A percentile compares a stretch with the other conserved stretches of the same genome.
Conservation (phyloP, 2,888 invertebrate genomes). For the Gastracanthus pulcherrimus region DNA sequence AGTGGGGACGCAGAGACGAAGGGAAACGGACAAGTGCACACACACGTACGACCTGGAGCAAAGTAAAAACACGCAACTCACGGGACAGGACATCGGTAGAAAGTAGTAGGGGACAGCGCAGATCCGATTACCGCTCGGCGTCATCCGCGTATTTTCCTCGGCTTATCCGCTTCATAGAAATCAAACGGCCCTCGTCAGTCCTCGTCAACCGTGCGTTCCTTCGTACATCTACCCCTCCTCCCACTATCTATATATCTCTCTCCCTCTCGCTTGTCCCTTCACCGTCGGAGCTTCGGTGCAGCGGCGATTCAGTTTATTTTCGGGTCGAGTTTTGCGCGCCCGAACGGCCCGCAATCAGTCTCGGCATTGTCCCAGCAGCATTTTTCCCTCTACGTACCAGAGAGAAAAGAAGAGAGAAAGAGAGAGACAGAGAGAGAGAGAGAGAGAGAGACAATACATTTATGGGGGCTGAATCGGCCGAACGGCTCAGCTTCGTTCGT, state of each 20-base stretch:
- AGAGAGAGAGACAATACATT: constrained; percentile 64
- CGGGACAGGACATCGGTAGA: constrained; percentile 12
- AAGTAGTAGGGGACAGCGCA: not conserved
- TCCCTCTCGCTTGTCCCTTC: not conserved
- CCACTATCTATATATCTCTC: too few species aligned
- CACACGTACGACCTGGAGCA: not conserved
- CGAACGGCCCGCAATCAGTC: constrained; percentile 73
- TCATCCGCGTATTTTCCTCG: constrained; percentile 24
- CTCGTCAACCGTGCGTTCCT: constrained; percentile 14
- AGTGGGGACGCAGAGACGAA: too few species aligned
- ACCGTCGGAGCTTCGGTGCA: not conserved
- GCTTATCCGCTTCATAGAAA: constrained; percentile 41
- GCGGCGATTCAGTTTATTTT: constrained; percentile 71
- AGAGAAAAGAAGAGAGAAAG: not conserved
- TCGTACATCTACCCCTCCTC: too few species aligned
- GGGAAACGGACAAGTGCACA: not conserved
- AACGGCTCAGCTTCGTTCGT: constrained; percentile 13
- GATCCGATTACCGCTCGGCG: constrained; percentile 28
- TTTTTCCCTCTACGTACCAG: constrained; percentile 11
- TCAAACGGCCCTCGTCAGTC: constrained; percentile 40
- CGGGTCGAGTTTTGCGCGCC: constrained; percentile 70
- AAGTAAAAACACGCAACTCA: too few species aligned
- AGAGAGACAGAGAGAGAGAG: constrained; percentile 42
- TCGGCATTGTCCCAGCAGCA: constrained; percentile 66
- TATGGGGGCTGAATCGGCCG: constrained; percentile 49